phyloP scores from a whole-genome alignment of 1,140 invertebrate species.

The Conus betulinus region DNA sequence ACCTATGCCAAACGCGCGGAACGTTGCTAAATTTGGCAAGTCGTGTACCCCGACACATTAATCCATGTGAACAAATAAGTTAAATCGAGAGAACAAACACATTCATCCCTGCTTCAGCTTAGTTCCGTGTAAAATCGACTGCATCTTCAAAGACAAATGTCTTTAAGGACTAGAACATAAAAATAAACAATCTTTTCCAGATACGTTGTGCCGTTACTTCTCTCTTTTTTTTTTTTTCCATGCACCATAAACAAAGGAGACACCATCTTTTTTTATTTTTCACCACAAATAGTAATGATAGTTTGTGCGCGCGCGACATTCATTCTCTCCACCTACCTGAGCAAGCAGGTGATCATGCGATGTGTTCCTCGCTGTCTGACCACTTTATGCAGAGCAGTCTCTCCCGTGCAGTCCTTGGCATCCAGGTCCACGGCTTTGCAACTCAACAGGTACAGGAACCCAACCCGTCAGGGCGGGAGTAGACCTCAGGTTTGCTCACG shows the following conservation, averaged over 20 bases:
- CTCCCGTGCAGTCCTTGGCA: conserved; percentile 56
- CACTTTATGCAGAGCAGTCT: conserved; percentile 63
- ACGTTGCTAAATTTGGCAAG: too few relatives aligned
- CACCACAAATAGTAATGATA: background rate
- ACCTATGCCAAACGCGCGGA: too few relatives aligned
- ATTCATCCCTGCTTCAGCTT: too few relatives aligned
- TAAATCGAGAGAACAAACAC: too few relatives aligned
- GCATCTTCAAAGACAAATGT: too few relatives aligned
- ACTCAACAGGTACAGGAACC: conserved; percentile 64
- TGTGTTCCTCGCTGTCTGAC: conserved; percentile 61
- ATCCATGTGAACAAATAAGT: too few relatives aligned
- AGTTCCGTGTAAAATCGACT: too few relatives aligned
- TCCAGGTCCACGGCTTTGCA: conserved; percentile 67
- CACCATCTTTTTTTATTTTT: background rate
- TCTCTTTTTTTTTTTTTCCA: background rate
- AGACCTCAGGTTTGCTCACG: conserved; percentile 58
- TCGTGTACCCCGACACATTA: too few relatives aligned
- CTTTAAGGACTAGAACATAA: too few relatives aligned
- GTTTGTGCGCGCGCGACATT: background rate
- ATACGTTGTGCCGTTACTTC: background rate
- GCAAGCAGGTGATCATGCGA: conserved; percentile 60
- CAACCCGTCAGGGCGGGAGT: conserved; percentile 56
- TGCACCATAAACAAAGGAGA: background rate
- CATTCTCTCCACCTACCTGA: conserved; percentile 52
- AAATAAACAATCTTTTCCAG: too few relatives aligned